These are phyloP conservation scores for Platygyra sinensis DNA, from an alignment of 64 coral and sea anemone genomes.

Conservation along the genomic window DNA sequence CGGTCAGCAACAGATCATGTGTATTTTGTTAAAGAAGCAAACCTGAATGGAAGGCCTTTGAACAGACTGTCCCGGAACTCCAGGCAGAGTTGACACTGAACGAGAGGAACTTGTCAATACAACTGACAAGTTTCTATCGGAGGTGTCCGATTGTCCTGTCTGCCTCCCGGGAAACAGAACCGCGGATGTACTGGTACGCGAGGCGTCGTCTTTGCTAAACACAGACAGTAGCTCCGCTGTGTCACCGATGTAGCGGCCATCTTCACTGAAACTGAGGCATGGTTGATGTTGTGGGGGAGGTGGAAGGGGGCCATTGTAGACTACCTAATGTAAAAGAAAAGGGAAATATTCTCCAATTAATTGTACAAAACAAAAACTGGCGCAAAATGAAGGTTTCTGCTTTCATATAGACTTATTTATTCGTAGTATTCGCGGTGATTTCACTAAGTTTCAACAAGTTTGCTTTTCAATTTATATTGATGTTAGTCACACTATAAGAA, in stretches of 20 bases:
- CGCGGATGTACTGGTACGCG: background rate
- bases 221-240: background rate
- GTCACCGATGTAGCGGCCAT: conserved; percentile 68
- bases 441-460: too few species aligned
- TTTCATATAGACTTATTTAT: too few species aligned
- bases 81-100: background rate
- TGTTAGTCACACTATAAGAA: too few species aligned
- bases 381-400: too few species aligned
- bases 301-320: conserved; percentile 72
- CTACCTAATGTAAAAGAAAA: conserved; percentile 54
- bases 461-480: too few species aligned
- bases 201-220: background rate
- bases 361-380: background rate
- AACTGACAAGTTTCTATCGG: background rate
- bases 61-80: background rate
- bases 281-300: conserved; percentile 75
- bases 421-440: too few species aligned
- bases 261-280: conserved; percentile 68
- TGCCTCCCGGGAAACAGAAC: background rate
- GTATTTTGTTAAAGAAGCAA: background rate
- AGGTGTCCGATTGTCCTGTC: background rate
- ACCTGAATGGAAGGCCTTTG: background rate
- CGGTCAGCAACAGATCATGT: too few species aligned
- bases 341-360: background rate
- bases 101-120: background rate